Base-by-base conservation (phyloP, 2,797 vertebrate species). In the Danionella dracula region DNA sequence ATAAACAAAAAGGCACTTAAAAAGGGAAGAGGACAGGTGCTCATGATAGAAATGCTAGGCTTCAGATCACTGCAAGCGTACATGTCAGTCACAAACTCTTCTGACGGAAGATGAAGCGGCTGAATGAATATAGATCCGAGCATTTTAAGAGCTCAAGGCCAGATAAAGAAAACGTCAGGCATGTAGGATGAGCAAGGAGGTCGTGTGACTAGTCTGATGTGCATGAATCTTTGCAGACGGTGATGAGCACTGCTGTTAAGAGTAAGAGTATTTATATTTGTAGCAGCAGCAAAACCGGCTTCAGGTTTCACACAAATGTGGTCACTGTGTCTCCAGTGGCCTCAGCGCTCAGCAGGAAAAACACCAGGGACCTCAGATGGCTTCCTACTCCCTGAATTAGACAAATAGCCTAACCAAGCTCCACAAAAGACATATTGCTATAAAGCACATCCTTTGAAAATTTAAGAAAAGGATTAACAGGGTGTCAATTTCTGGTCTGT, bases 301-400 rank as follows among this genome's bases (percentile, higher is more conserved):
- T 77, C 73, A 34, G 58, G 62, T 79, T 79, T 73, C 78, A 74
- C 50, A 62, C 65, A 71, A 66, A 57, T 46, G 38, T 54, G 62
- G 44, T 58, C 57, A 49, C 8, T 58, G 51, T 34, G 66, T 23
- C 59, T 53, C 58, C 70, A 79, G 59, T 51, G 50, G 63, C 59
- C 67, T 16, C 23, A 48, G 50, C 49, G 32, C 50, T 32, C 32
- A 31, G 58, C 23, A 57, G 73, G 70, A 75, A 78, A 27, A 42
- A 59, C 55, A 56, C 55, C 48, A 61, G 59, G 66, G 54, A 64
- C 41, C 42, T 59, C 65, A 57, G 63, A 44, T 12, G 23, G 21
- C 46, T 34, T 19, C 13, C 9, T 27, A 11, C 41, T 27, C 16
- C 40, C 41, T 21, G 57, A 44, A 37, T 41, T 41, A 58, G 54